A percentile compares a stretch with the other conserved stretches of the same genome.
Evolutionary conservation across 2,113 vertebrate species (phyloP).

Genomic region (Piliocolobus tephrosceles): DNA sequence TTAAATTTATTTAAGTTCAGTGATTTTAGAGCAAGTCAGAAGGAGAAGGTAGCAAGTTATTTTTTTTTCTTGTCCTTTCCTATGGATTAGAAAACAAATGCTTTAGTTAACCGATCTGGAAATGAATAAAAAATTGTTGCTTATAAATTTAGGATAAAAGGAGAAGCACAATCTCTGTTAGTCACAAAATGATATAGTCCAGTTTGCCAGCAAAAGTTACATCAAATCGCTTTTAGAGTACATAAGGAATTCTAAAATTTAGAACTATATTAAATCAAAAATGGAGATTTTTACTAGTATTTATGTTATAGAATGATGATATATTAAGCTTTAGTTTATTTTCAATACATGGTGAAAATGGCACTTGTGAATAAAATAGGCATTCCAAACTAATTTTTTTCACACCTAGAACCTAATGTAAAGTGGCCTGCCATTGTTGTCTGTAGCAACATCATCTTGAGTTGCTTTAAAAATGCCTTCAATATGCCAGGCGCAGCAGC

Average conservation of each 20-base stretch:
- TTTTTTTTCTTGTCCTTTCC: not conserved
- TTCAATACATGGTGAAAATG: not conserved
- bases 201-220: not conserved
- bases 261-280: not conserved
- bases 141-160: not conserved
- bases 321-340: not conserved
- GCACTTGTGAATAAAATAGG: not conserved
- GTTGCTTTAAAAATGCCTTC: constrained; percentile 11
- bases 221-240: not conserved
- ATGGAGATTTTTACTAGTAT: not conserved
- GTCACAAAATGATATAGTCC: not conserved
- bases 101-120: not conserved
- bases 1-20: not conserved
- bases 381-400: not conserved
- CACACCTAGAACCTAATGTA: not conserved
- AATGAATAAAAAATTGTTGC: constrained; percentile 13
- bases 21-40: not conserved
- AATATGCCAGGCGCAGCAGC: too few species aligned
- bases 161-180: not conserved
- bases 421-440: not conserved
- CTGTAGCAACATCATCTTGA: not conserved
- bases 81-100: constrained; percentile 17
- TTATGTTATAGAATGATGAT: not conserved
- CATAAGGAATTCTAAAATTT: not conserved
- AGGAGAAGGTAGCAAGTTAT: not conserved